A percentile compares a stretch with the other conserved stretches of the same genome.
Conservation (phyloP, 2,797 vertebrate species). For the Sebastes variabilis region DNA sequence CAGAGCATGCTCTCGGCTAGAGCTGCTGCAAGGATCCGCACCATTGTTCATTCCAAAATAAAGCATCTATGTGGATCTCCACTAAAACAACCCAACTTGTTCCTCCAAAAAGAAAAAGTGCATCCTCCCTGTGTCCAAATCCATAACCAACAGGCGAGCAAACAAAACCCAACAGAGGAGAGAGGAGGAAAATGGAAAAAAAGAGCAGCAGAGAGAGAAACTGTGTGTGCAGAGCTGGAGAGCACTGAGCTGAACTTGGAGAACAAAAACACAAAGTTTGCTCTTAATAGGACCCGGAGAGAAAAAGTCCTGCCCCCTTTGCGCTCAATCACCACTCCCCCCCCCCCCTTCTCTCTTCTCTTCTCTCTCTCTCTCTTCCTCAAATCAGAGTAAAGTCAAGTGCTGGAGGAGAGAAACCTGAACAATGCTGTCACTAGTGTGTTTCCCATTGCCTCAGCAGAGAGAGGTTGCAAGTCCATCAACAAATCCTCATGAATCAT, state of each 20-base stretch:
- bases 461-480: neutral
- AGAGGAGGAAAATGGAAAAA: neutral
- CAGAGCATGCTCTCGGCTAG: conserved; percentile 63
- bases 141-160: conserved; percentile 41
- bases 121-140: conserved; percentile 71
- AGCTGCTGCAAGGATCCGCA: conserved; percentile 65
- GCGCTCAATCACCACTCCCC: conserved; percentile 76
- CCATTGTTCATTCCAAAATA: conserved; percentile 68
- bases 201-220: conserved; percentile 25
- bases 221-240: conserved; percentile 43
- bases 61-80: conserved; percentile 48
- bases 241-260: conserved; percentile 81
- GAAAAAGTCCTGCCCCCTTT: conserved; percentile 84
- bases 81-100: conserved; percentile 49
- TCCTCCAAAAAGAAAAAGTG: conserved; percentile 63
- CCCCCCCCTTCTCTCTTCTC: conserved; percentile 9
- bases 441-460: conserved; percentile 22
- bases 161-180: conserved; percentile 49
- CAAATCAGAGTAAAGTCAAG: conserved; percentile 69
- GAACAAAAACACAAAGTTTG: conserved; percentile 88
- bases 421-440: conserved; percentile 52
- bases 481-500: neutral
- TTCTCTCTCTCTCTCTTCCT: conserved; percentile 34
- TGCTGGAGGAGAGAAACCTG: conserved; percentile 65
- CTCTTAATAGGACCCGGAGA: conserved; percentile 82